phyloP scores from a whole-genome alignment of 1,140 invertebrate species.

The Geopemphigus sp. region DNA sequence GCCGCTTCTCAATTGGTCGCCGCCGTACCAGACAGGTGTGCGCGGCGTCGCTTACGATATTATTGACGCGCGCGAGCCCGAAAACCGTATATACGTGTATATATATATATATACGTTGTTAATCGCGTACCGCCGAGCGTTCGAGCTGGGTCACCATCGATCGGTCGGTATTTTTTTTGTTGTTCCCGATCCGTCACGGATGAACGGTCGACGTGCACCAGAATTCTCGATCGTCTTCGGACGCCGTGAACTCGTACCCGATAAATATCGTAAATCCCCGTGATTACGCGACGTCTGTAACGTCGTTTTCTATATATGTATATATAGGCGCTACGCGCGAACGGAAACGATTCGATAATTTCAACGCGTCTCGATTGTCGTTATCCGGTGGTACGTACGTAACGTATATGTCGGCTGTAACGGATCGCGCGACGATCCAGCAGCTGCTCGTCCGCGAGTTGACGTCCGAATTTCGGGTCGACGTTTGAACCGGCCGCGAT shows the following conservation, averaged over 20 bases:
- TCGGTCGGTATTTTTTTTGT: neutral
- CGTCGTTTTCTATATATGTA: no score
- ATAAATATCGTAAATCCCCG: no score
- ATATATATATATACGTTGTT: neutral
- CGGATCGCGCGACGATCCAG: no score
- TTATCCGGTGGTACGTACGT: no score
- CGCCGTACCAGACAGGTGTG: conserved; percentile 9
- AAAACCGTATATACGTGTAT: conserved; percentile 9
- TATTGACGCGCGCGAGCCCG: conserved; percentile 11
- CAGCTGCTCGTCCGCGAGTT: no score
- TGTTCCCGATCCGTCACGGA: neutral
- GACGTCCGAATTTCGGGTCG: no score
- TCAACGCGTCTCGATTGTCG: neutral
- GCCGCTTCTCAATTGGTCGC: neutral
- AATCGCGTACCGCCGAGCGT: conserved; percentile 6
- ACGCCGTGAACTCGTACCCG: neutral
- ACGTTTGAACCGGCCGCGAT: no score
- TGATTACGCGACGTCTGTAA: no score
- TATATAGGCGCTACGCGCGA: neutral
- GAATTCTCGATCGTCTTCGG: neutral
- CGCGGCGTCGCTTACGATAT: neutral
- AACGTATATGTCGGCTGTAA: no score
- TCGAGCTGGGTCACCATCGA: neutral
- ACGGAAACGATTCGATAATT: neutral
- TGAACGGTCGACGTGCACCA: conserved; percentile 22